phyloP scores from a whole-genome alignment of 1,140 invertebrate genomes.

The Propsilocerus akamusi region DNA sequence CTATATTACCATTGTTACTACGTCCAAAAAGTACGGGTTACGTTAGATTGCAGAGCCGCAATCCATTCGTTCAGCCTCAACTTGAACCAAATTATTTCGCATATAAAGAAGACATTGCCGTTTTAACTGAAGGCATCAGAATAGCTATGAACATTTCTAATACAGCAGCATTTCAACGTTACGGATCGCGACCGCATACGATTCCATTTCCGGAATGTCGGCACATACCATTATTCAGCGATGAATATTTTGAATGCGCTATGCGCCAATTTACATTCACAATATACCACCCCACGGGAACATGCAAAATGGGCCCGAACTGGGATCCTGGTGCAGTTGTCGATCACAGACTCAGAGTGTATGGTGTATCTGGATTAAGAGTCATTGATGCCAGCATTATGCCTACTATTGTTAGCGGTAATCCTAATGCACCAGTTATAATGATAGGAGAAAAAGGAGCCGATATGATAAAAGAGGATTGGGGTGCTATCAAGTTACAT shows the following conservation, averaged over 20 bases:
- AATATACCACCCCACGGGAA: conserved; percentile 70
- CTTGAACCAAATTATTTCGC: conserved; percentile 88
- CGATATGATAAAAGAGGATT: conserved; percentile 64
- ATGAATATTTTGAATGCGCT: conserved; percentile 75
- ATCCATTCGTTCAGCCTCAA: conserved; percentile 64
- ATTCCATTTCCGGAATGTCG: conserved; percentile 67
- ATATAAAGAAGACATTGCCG: conserved; percentile 53
- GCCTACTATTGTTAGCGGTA: conserved; percentile 62
- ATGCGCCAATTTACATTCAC: conserved; percentile 24
- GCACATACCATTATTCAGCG: conserved; percentile 44
- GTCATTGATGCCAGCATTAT: conserved; percentile 64
- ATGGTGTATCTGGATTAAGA: conserved; percentile 48
- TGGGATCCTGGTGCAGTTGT: conserved; percentile 61
- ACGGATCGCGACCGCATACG: conserved; percentile 54
- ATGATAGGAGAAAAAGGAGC: conserved; percentile 67
- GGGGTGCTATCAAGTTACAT: conserved; percentile 30
- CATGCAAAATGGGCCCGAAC: conserved; percentile 70
- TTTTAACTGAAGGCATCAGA: conserved; percentile 61
- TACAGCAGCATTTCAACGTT: conserved; percentile 59
- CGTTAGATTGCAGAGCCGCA: conserved; percentile 52
- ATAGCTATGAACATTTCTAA: conserved; percentile 61
- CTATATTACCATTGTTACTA: conserved; percentile 57
- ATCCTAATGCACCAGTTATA: conserved; percentile 57
- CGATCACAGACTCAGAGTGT: conserved; percentile 52
- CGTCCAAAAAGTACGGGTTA: conserved; percentile 67